Conservation (phyloP, 2,797 vertebrate genomes). For the Cetoscarus ocellatus region DNA sequence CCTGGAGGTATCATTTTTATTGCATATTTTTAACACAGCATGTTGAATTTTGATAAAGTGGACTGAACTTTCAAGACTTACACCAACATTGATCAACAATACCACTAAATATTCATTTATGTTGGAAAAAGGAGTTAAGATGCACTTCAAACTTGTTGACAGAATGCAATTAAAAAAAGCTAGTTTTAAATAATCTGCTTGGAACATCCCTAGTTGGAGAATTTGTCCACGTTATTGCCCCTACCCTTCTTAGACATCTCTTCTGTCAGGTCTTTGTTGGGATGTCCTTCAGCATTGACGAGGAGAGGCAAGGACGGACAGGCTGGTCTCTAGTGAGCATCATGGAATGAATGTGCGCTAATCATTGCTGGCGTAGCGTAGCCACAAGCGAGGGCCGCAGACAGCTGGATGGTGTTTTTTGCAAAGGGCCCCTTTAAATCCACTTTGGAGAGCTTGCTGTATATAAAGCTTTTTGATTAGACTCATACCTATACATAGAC, state of each 20-base stretch:
- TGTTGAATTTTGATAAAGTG: no score
- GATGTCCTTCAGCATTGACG: constrained; percentile 57
- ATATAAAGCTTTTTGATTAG: constrained; percentile 52
- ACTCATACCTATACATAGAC: constrained; percentile 31
- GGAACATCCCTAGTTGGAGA: no score
- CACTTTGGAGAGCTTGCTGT: constrained; percentile 35
- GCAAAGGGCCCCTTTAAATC: constrained; percentile 20
- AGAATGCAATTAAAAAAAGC: no score
- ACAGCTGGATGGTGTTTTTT: constrained; percentile 54
- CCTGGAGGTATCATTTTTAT: no score
- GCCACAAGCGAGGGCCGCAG: constrained; percentile 26
- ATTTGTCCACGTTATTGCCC: no score
- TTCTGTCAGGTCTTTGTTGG: constrained; percentile 36
- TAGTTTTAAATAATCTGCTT: no score
- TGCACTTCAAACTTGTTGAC: no score
- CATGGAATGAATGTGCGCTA: constrained; percentile 45
- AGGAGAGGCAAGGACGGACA: constrained; percentile 46
- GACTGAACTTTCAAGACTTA: no score
- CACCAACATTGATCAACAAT: no score
- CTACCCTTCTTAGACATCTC: background rate
- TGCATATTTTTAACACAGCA: no score
- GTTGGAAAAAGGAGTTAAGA: no score
- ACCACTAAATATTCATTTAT: no score
- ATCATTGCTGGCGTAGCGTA: constrained; percentile 58
- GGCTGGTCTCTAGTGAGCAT: constrained; percentile 43